These are phyloP conservation scores for Rhinogobio ventralis DNA, from an alignment of 2,797 vertebrate species.

Conservation along the genomic window DNA sequence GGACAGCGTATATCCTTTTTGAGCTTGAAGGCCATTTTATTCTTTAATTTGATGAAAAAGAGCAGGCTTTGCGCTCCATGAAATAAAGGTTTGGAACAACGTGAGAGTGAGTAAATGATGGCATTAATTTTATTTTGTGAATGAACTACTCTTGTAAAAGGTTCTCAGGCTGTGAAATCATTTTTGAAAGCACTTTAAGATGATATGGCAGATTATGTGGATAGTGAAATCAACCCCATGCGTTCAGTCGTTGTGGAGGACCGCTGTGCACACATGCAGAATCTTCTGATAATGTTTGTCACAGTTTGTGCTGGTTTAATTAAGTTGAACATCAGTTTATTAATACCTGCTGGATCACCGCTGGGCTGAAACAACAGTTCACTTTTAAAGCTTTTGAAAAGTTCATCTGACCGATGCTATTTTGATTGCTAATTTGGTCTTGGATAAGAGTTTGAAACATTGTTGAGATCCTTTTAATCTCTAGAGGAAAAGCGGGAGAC, in stretches of 20 bases:
- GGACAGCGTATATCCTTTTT: not conserved
- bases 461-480: not conserved
- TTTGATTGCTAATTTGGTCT: not conserved
- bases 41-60: not conserved
- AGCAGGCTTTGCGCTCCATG: not conserved
- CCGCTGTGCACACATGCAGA: not conserved
- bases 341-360: constrained; percentile 7
- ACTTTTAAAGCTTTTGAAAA: not conserved
- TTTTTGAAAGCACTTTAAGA: not conserved
- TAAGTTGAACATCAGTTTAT: constrained; percentile 11
- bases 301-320: constrained; percentile 6
- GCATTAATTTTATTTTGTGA: not conserved
- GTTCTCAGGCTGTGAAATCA: not conserved
- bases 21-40: not conserved
- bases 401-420: not conserved
- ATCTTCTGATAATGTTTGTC: constrained; percentile 1
- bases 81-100: not conserved
- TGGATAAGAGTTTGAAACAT: not conserved
- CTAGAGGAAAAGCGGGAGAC: not conserved
- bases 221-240: constrained; percentile 1
- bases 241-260: not conserved
- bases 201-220: not conserved
- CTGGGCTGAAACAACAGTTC: not conserved
- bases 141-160: not conserved
- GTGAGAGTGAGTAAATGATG: not conserved